Evolutionary conservation across 2,113 vertebrate genomes (phyloP).

Genomic region (Platichthys flesus): DNA sequence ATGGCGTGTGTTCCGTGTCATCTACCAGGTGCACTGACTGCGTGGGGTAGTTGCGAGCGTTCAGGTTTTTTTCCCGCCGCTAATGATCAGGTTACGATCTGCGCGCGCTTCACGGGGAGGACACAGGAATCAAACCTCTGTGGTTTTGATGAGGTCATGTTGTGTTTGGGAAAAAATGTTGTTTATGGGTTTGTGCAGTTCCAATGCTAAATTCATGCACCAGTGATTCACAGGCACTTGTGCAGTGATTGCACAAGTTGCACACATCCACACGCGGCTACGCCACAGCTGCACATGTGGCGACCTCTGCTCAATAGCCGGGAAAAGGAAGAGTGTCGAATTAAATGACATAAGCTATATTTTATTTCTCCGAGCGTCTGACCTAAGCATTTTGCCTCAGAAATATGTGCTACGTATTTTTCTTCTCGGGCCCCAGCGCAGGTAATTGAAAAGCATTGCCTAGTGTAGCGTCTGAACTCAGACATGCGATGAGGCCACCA

Average conservation of each 20-base stretch:
- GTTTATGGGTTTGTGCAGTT: constrained; percentile 6
- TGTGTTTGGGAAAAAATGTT: constrained; percentile 5
- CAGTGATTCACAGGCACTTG: constrained; percentile 37
- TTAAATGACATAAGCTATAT: constrained; percentile 81
- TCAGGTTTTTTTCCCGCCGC: constrained; percentile 19
- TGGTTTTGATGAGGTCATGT: constrained; percentile 32
- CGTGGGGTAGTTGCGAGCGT: constrained; percentile 24
- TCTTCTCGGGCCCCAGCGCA: constrained; percentile 57
- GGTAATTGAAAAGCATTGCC: constrained; percentile 86
- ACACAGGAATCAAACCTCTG: constrained; percentile 18
- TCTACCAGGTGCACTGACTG: neutral
- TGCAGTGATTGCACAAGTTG: constrained; percentile 17
- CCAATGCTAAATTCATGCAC: constrained; percentile 29
- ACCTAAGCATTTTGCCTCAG: constrained; percentile 78
- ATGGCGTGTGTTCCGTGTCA: neutral
- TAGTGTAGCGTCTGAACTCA: constrained; percentile 81
- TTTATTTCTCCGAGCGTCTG: constrained; percentile 77
- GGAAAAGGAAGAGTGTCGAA: constrained; percentile 76
- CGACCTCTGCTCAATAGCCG: constrained; percentile 71
- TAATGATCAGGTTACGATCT: constrained; percentile 30
- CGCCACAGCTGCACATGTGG: constrained; percentile 43
- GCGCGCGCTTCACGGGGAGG: constrained; percentile 7
- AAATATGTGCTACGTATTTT: constrained; percentile 75
- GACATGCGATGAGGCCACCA: constrained; percentile 79
- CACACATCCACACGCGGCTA: neutral